Evolutionary conservation across 2,888 invertebrate genomes (phyloP).

Genomic region (Camponotus fellah): DNA sequence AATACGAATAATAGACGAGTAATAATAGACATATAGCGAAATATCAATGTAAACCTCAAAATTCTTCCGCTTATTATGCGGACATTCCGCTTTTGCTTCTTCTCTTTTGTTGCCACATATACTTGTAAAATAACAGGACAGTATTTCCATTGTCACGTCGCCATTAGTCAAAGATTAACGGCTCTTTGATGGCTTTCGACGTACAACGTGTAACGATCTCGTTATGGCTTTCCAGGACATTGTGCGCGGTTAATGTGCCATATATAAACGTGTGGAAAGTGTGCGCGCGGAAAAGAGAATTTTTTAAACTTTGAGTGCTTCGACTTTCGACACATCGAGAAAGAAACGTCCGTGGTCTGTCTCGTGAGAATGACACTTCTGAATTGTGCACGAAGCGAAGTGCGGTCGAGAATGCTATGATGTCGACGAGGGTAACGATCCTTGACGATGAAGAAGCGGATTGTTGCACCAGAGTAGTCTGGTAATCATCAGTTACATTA

Average conservation of each 20-base stretch:
- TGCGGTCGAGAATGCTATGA: conserved; percentile 2
- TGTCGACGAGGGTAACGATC: conserved; percentile 1
- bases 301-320: not conserved
- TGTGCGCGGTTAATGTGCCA: conserved; percentile 25
- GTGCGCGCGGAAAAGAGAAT: not conserved
- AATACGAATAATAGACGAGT: not conserved
- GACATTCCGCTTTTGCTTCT: not conserved
- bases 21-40: not conserved
- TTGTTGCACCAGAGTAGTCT: conserved; percentile 36
- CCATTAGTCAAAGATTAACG: conserved; percentile 26
- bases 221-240: conserved; percentile 30
- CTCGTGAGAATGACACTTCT: conserved; percentile 11
- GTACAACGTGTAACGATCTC: conserved; percentile 20
- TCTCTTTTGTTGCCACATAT: not conserved
- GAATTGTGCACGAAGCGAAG: conserved; percentile 15
- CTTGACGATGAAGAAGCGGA: conserved; percentile 31
- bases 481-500: conserved; percentile 41
- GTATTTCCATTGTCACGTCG: not conserved
- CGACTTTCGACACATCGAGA: conserved; percentile 35
- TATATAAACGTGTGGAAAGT: conserved; percentile 16
- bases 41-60: not conserved
- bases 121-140: not conserved
- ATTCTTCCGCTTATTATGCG: not conserved
- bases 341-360: conserved; percentile 5
- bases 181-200: conserved; percentile 17